Percentiles rank a stretch among this genome's conserved stretches.
phyloP scores from a whole-genome alignment of 2,888 invertebrate species.

The Drosophila aldrichi region DNA sequence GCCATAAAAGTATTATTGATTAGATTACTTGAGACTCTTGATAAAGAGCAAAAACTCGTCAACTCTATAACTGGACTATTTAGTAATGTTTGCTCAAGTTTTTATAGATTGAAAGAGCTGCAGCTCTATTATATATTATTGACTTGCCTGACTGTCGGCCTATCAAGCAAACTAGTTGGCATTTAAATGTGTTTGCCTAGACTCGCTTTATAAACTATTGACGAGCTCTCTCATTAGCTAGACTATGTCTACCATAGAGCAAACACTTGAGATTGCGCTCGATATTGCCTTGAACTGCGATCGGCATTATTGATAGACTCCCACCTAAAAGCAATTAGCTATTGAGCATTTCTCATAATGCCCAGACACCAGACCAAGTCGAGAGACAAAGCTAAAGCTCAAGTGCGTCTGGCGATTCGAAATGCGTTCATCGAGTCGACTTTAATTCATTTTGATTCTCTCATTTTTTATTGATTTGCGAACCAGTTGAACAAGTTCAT shows the following conservation, averaged over 20 bases:
- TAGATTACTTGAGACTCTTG: background rate
- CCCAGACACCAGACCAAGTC: background rate
- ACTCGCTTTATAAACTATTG: constrained; percentile 7
- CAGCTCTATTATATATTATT: background rate
- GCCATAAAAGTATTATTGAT: background rate
- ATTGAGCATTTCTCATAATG: constrained; percentile 1
- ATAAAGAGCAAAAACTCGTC: background rate
- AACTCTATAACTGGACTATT: constrained; percentile 13
- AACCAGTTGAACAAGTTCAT: constrained; percentile 48
- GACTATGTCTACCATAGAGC: constrained; percentile 5
- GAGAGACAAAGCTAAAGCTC: constrained; percentile 46
- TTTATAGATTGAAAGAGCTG: constrained; percentile 3
- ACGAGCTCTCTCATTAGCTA: constrained; percentile 9
- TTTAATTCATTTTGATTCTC: constrained; percentile 14
- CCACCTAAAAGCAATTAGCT: constrained; percentile 8
- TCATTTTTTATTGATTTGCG: constrained; percentile 18
- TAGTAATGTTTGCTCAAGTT: constrained; percentile 1
- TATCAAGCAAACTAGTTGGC: constrained; percentile 1
- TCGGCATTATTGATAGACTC: constrained; percentile 15
- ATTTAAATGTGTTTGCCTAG: constrained; percentile 6
- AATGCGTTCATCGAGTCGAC: constrained; percentile 61
- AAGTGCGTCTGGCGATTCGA: constrained; percentile 56
- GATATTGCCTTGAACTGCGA: constrained; percentile 17
- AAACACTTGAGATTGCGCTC: constrained; percentile 4
- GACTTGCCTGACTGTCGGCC: background rate